Conservation (phyloP, 1,140 invertebrate species). For the Meloidogyne hapla region DNA sequence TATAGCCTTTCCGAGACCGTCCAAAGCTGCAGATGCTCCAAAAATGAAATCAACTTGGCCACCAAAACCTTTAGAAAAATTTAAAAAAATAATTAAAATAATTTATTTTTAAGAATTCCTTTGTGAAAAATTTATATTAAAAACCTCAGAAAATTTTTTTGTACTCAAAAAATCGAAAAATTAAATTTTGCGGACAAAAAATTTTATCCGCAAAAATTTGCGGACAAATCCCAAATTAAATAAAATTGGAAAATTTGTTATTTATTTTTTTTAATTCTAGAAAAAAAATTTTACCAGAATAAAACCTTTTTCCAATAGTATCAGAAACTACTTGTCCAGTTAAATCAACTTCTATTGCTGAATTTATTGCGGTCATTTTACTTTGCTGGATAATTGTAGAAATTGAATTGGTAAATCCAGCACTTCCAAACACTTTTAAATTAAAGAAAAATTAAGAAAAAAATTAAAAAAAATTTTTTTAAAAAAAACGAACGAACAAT, state of each 20-base stretch:
- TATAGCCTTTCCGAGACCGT: slow-evolving; percentile 86
- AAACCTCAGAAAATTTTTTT: no score
- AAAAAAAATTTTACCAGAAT: slow-evolving; percentile 73
- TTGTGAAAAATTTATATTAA: no score
- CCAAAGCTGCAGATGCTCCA: slow-evolving; percentile 83
- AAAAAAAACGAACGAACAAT: no score
- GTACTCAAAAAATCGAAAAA: no score
- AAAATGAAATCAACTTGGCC: slow-evolving; percentile 93
- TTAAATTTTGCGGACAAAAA: no score
- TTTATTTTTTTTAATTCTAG: no score
- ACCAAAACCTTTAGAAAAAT: slow-evolving; percentile 70
- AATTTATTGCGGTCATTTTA: slow-evolving; percentile 90
- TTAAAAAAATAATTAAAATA: slow-evolving; percentile 6
- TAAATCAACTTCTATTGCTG: slow-evolving; percentile 83
- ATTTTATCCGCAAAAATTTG: neutral
- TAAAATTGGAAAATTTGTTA: no score
- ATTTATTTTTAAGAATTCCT: neutral
- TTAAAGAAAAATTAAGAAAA: slow-evolving; percentile 18
- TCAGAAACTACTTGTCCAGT: slow-evolving; percentile 88
- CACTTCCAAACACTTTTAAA: slow-evolving; percentile 69
- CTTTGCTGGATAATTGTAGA: slow-evolving; percentile 79
- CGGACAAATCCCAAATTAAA: neutral
- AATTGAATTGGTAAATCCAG: slow-evolving; percentile 81
- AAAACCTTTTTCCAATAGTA: slow-evolving; percentile 86
- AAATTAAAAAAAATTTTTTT: neutral